A percentile compares a stretch with the other conserved stretches of the same genome.
These are phyloP conservation scores for Thecophora atra DNA, from an alignment of 2,888 invertebrate species.

Conservation along the genomic window DNA sequence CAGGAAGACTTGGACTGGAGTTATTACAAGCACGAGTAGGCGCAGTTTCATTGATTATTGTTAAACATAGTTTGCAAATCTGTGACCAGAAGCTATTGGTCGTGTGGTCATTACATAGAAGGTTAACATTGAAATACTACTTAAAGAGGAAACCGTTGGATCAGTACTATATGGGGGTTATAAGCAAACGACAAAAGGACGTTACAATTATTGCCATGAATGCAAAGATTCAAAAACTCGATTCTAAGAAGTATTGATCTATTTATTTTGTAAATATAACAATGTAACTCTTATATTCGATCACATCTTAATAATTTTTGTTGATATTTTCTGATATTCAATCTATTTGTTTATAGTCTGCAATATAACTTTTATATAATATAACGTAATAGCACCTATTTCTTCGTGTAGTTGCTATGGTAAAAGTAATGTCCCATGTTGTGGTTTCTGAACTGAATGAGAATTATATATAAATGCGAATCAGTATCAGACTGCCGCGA, in stretches of 20 bases:
- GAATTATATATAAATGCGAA: too few relatives aligned
- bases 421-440: too few relatives aligned
- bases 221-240: neutral
- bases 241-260: neutral
- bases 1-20: neutral
- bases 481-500: constrained; percentile 46
- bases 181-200: neutral
- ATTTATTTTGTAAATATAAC: too few relatives aligned
- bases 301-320: too few relatives aligned
- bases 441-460: too few relatives aligned
- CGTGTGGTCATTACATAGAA: neutral
- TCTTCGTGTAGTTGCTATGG: too few relatives aligned
- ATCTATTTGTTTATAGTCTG: too few relatives aligned
- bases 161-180: neutral
- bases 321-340: too few relatives aligned
- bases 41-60: neutral
- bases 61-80: neutral
- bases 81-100: neutral
- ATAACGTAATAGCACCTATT: too few relatives aligned
- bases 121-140: constrained; percentile 5
- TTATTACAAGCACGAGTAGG: neutral
- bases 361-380: too few relatives aligned
- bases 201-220: neutral
- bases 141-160: neutral
- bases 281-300: too few relatives aligned